phyloP scores from a whole-genome alignment of 2,113 vertebrate species.

The Climacteris rufus region DNA sequence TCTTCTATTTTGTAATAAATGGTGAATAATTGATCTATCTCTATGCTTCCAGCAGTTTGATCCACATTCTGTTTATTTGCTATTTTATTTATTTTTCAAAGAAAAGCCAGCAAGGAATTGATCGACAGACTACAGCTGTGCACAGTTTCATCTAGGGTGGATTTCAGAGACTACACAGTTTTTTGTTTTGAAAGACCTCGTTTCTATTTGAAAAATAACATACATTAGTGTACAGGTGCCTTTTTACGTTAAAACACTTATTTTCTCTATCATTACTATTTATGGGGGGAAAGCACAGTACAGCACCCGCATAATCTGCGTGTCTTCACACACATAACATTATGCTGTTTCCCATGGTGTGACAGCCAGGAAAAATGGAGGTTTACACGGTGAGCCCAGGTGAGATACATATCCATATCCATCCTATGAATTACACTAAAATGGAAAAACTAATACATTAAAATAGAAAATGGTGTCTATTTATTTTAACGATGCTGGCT shows the following conservation, averaged over 20 bases:
- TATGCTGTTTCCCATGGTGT: neutral
- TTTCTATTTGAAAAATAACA: neutral
- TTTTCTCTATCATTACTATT: neutral
- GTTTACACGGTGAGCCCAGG: fast-evolving
- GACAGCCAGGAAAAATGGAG: neutral
- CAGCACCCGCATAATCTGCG: neutral
- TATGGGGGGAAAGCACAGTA: neutral
- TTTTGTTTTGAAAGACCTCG: neutral
- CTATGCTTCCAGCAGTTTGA: neutral
- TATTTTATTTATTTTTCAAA: neutral
- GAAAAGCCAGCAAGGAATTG: neutral
- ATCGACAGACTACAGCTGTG: neutral
- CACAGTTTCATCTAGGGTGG: neutral
- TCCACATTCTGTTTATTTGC: neutral
- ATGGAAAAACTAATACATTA: neutral
- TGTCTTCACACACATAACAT: neutral
- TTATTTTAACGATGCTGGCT: neutral
- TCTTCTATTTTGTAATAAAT: neutral
- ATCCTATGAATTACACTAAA: neutral
- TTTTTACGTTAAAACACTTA: neutral
- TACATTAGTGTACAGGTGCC: neutral
- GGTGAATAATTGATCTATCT: neutral
- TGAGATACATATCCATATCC: neutral
- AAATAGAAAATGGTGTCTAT: neutral
- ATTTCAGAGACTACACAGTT: neutral